Conservation (phyloP, 2,888 invertebrate species). For the Caenorhabditis macrosperma region DNA sequence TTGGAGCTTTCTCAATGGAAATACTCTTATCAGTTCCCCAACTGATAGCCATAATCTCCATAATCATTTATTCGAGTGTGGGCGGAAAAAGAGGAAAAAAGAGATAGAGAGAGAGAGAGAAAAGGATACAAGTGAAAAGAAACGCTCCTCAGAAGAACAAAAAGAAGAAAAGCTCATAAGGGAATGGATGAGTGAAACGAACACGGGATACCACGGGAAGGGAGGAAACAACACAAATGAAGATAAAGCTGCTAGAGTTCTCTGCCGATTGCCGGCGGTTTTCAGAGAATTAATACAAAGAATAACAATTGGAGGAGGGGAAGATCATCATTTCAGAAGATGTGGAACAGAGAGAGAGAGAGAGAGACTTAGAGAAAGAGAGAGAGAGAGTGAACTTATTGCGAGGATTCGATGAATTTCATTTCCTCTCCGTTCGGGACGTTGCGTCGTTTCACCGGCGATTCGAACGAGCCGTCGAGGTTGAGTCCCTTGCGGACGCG, state of each 20-base stretch:
- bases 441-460: constrained; percentile 26
- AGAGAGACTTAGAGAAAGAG: not conserved
- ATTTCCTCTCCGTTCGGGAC: constrained; percentile 68
- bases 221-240: not conserved
- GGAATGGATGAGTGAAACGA: constrained; percentile 39
- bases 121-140: not conserved
- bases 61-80: not conserved
- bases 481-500: constrained; percentile 57
- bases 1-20: no score
- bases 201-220: not conserved
- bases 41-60: no score
- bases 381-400: not conserved
- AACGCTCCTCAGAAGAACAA: not conserved
- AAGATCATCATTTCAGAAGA: constrained; percentile 33
- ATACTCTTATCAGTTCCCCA: no score
- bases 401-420: constrained; percentile 70
- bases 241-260: constrained; percentile 13
- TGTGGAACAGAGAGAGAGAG: not conserved
- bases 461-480: constrained; percentile 56
- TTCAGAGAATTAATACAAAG: not conserved
- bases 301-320: not conserved
- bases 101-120: no score
- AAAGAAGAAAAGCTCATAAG: constrained; percentile 43
- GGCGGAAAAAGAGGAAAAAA: no score
- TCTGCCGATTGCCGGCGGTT: constrained; percentile 10